Conservation (phyloP, 2,113 vertebrate genomes). For the Illadopsis cleaveri region DNA sequence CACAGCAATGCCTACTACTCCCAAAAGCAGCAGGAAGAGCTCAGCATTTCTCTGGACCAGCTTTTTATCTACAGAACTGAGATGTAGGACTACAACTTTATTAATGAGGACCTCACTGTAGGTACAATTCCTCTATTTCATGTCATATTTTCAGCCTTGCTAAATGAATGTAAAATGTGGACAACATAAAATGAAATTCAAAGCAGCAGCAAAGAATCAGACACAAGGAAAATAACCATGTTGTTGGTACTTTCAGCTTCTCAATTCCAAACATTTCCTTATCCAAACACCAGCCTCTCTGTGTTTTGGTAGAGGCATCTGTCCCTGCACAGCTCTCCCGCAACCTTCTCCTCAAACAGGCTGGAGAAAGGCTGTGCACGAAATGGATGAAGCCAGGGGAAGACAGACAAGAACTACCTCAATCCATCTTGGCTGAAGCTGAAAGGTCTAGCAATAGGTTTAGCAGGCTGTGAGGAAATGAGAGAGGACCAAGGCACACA, state of each 20-base stretch:
- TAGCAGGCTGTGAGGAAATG: constrained; percentile 1
- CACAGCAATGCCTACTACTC: neutral
- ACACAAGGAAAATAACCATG: neutral
- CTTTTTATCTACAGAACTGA: neutral
- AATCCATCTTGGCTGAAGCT: constrained; percentile 13
- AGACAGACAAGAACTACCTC: neutral
- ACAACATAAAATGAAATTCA: neutral
- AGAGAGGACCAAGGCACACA: neutral
- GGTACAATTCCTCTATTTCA: neutral
- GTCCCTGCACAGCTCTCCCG: neutral
- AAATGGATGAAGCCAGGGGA: neutral
- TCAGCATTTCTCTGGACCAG: neutral
- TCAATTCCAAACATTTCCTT: neutral
- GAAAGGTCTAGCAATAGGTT: neutral
- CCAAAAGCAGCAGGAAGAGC: neutral
- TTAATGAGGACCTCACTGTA: neutral
- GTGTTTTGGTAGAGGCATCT: neutral
- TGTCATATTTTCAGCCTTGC: neutral
- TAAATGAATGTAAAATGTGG: neutral
- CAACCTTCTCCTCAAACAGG: neutral
- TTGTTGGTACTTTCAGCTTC: neutral
- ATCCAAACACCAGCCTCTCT: neutral
- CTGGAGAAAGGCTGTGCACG: neutral
- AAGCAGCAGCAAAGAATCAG: neutral
- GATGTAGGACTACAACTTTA: neutral